phyloP scores from a whole-genome alignment of 2,888 invertebrate species.

The Polydrusus cervinus region DNA sequence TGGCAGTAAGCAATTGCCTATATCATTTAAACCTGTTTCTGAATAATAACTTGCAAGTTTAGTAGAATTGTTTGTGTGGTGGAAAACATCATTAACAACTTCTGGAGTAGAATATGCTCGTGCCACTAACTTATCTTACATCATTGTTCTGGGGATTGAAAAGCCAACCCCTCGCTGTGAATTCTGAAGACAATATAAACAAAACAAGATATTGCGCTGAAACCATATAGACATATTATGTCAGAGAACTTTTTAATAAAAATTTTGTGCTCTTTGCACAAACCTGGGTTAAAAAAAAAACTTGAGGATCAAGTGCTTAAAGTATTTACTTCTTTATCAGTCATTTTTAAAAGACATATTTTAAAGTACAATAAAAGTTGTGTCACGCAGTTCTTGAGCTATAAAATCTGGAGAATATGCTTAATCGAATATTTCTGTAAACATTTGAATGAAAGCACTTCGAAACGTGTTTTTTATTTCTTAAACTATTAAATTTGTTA shows the following conservation, averaged over 20 bases:
- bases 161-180: conserved; percentile 46
- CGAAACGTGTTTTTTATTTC: too few relatives aligned
- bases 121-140: conserved; percentile 62
- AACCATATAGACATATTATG: conserved; percentile 39
- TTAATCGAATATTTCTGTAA: too few relatives aligned
- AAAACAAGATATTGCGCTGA: conserved; percentile 42
- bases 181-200: conserved; percentile 43
- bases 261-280: not conserved
- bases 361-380: too few relatives aligned
- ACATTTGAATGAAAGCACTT: too few relatives aligned
- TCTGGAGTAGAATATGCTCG: conserved; percentile 61
- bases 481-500: too few relatives aligned
- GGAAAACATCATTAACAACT: conserved; percentile 65
- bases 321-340: too few relatives aligned
- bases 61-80: conserved; percentile 59
- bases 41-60: conserved; percentile 63
- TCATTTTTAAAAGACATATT: too few relatives aligned
- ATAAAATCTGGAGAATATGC: too few relatives aligned
- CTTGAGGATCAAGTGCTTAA: too few relatives aligned
- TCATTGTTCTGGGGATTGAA: conserved; percentile 61
- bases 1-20: conserved; percentile 45
- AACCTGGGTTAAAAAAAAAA: too few relatives aligned
- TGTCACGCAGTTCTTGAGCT: too few relatives aligned
- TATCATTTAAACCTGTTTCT: conserved; percentile 51
- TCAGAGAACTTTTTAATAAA: conserved; percentile 15